Conservation (phyloP, 2,888 invertebrate genomes). For the Ommatoiulus sabulosus region DNA sequence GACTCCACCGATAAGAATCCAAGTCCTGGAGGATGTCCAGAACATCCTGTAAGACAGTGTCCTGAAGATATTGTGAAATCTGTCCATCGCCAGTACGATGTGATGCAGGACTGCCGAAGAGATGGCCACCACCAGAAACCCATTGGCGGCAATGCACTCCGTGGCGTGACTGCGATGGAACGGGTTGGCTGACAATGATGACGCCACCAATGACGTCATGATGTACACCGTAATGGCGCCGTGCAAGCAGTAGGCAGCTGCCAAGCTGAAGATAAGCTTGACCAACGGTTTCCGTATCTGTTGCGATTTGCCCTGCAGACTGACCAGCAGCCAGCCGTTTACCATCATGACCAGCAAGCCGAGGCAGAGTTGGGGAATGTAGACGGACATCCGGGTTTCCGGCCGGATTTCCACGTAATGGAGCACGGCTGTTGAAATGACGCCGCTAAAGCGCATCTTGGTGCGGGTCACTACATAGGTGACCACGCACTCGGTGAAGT, state of each 20-base stretch:
- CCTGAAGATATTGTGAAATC: slow-evolving; percentile 37
- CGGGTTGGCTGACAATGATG: slow-evolving; percentile 52
- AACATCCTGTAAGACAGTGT: slow-evolving; percentile 53
- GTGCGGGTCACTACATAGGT: slow-evolving; percentile 56
- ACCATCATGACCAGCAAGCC: slow-evolving; percentile 56
- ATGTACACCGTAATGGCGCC: slow-evolving; percentile 57
- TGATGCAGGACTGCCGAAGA: slow-evolving; percentile 52
- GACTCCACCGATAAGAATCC: background rate
- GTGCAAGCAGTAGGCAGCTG: slow-evolving; percentile 54
- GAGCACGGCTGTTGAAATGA: slow-evolving; percentile 56
- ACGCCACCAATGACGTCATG: slow-evolving; percentile 57
- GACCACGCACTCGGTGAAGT: slow-evolving; percentile 58
- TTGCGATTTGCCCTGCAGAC: slow-evolving; percentile 52
- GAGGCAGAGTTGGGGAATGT: slow-evolving; percentile 55
- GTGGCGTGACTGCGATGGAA: slow-evolving; percentile 38
- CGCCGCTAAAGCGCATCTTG: slow-evolving; percentile 55
- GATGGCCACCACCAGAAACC: slow-evolving; percentile 49
- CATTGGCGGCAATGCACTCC: slow-evolving; percentile 55
- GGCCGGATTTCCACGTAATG: slow-evolving; percentile 56
- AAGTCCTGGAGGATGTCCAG: slow-evolving; percentile 37
- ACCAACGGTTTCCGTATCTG: background rate
- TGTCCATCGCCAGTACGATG: slow-evolving; percentile 47
- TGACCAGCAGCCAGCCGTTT: slow-evolving; percentile 57
- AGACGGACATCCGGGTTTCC: slow-evolving; percentile 56
- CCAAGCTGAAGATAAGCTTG: slow-evolving; percentile 51